Evolutionary conservation across 2,797 vertebrate species (phyloP).

Genomic region (Sebastolobus altivelis): DNA sequence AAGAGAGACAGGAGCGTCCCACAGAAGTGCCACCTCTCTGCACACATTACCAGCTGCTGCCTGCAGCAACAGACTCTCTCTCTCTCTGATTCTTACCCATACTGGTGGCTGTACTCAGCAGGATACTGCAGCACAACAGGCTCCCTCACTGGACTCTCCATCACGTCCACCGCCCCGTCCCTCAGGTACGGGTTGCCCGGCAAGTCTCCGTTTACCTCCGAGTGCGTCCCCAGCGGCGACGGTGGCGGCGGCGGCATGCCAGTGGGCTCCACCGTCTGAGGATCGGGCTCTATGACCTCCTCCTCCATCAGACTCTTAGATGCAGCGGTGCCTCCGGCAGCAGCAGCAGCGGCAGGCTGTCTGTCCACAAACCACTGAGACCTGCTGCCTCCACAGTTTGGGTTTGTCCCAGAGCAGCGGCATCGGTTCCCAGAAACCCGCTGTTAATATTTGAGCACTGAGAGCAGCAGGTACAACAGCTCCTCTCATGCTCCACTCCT

Average conservation of each 20-base stretch:
- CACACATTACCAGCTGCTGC: slow-evolving; percentile 28
- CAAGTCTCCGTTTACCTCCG: slow-evolving; percentile 77
- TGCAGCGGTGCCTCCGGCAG: slow-evolving; percentile 61
- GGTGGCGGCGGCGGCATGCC: slow-evolving; percentile 1
- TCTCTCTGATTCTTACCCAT: slow-evolving; percentile 77
- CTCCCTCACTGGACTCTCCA: slow-evolving; percentile 70
- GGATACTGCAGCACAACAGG: slow-evolving; percentile 76
- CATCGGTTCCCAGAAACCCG: slow-evolving; percentile 76
- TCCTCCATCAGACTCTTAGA: slow-evolving; percentile 81
- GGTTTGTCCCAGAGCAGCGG: slow-evolving; percentile 78
- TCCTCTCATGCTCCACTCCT: slow-evolving; percentile 68
- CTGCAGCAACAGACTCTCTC: slow-evolving; percentile 53
- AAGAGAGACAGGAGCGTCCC: slow-evolving; percentile 38
- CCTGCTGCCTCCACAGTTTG: slow-evolving; percentile 72
- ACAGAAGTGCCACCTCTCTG: slow-evolving; percentile 48
- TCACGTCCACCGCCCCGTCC: slow-evolving; percentile 50
- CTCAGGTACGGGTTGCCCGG: slow-evolving; percentile 73
- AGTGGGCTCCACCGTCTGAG: slow-evolving; percentile 58
- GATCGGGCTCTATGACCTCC: slow-evolving; percentile 80
- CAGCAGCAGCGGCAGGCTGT: slow-evolving; percentile 47
- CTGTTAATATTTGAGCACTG: slow-evolving; percentile 78
- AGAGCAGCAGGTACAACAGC: slow-evolving; percentile 78
- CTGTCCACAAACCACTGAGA: slow-evolving; percentile 73
- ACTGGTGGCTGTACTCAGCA: slow-evolving; percentile 64
- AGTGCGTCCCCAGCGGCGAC: slow-evolving; percentile 29